Evolutionary conservation across 2,113 vertebrate species (phyloP).

Genomic region (Sminthopsis crassicaudata): DNA sequence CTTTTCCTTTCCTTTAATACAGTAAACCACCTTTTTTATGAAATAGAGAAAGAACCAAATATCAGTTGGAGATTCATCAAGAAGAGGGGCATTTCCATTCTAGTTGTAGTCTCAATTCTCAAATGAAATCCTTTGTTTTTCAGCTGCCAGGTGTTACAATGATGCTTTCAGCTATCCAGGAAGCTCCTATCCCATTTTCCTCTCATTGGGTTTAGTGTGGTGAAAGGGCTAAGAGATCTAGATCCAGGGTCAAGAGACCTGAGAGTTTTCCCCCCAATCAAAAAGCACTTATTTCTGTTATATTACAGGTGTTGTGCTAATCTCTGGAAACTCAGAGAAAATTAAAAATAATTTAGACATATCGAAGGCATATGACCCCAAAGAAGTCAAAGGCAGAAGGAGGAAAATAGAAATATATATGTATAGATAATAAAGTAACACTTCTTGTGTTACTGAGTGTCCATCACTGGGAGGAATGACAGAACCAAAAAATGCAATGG

Average conservation of each 20-base stretch:
- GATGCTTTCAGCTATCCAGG: not conserved
- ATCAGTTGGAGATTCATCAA: not conserved
- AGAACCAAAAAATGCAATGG: not conserved
- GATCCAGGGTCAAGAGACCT: not conserved
- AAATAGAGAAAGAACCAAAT: not conserved
- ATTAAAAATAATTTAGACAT: not conserved
- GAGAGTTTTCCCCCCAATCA: not conserved
- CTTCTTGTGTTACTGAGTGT: not conserved
- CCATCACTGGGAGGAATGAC: not conserved
- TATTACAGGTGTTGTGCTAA: not conserved
- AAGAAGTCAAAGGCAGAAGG: not conserved
- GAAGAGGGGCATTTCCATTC: not conserved
- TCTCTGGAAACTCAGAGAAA: not conserved
- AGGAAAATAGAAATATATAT: too few relatives aligned
- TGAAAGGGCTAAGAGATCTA: not conserved
- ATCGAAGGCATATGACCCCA: not conserved
- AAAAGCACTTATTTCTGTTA: not conserved
- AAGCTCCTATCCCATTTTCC: not conserved
- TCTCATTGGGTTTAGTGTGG: not conserved
- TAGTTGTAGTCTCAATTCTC: not conserved
- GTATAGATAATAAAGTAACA: too few relatives aligned
- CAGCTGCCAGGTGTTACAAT: not conserved
- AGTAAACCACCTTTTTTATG: not conserved
- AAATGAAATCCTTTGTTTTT: not conserved
- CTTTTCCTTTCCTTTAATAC: not conserved